phyloP scores from a whole-genome alignment of 2,888 invertebrate genomes.

The Liodrosophila aerea region DNA sequence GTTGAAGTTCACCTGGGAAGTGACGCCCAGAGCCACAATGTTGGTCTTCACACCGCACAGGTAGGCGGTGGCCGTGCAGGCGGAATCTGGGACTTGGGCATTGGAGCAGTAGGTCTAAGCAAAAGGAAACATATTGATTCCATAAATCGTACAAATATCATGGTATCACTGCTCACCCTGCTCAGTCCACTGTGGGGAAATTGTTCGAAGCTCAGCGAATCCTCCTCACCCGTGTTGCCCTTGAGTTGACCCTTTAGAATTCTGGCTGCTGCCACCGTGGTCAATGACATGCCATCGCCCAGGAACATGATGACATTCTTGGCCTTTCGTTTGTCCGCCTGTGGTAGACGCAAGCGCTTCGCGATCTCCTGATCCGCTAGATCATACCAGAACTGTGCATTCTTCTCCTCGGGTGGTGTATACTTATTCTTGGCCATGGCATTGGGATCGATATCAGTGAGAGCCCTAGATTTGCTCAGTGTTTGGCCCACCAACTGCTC shows the following conservation, averaged over 20 bases:
- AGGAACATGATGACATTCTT: constrained; percentile 77
- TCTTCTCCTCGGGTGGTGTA: constrained; percentile 58
- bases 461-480: not conserved
- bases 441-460: constrained; percentile 49
- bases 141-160: not conserved
- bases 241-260: constrained; percentile 86
- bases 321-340: constrained; percentile 57
- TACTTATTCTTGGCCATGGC: constrained; percentile 48
- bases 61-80: constrained; percentile 62
- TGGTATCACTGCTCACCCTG: constrained; percentile 83
- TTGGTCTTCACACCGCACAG: constrained; percentile 63
- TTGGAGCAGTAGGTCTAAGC: constrained; percentile 57
- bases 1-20: constrained; percentile 85
- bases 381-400: constrained; percentile 66
- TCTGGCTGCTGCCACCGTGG: constrained; percentile 87
- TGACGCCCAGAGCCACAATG: constrained; percentile 87
- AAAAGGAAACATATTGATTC: not conserved
- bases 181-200: constrained; percentile 86
- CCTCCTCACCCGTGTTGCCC: constrained; percentile 85
- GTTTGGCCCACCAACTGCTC: constrained; percentile 48
- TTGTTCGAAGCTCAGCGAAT: constrained; percentile 85
- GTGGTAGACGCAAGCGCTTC: constrained; percentile 49
- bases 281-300: constrained; percentile 88
- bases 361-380: constrained; percentile 54
- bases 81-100: constrained; percentile 62